phyloP scores from a whole-genome alignment of 2,888 invertebrate genomes.

The Gryllus longicercus region DNA sequence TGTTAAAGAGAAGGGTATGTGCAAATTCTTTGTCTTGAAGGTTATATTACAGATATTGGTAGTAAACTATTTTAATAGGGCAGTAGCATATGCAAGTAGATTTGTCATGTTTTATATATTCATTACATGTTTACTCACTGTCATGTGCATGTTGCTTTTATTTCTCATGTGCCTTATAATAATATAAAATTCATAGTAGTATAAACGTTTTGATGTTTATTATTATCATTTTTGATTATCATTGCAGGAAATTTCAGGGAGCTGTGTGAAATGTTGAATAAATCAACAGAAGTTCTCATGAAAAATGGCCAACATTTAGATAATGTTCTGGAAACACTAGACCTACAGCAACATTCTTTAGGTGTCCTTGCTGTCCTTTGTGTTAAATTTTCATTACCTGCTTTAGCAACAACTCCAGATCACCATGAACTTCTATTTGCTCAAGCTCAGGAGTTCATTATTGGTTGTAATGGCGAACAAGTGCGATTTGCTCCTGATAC shows the following conservation, averaged over 20 bases:
- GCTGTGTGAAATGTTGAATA: conserved; percentile 67
- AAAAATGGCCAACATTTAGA: conserved; percentile 82
- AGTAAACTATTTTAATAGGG: no score
- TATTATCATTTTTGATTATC: neutral
- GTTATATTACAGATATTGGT: no score
- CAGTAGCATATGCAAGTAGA: no score
- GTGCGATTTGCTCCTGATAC: conserved; percentile 79
- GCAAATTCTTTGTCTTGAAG: no score
- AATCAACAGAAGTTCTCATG: conserved; percentile 75
- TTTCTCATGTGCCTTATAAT: neutral
- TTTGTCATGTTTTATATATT: no score
- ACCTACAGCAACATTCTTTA: conserved; percentile 86
- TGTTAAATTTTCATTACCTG: conserved; percentile 67
- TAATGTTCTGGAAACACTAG: conserved; percentile 85
- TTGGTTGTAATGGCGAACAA: conserved; percentile 85
- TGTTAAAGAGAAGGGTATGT: no score
- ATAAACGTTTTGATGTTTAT: neutral
- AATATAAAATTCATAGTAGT: neutral
- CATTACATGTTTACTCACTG: neutral
- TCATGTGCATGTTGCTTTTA: neutral
- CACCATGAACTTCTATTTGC: conserved; percentile 57
- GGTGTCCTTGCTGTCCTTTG: conserved; percentile 83
- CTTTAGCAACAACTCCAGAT: conserved; percentile 37
- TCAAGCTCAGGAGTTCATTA: conserved; percentile 82
- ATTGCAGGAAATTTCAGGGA: conserved; percentile 71